Conservation (phyloP, 2,888 invertebrate species). For the Melipona bicolor region DNA sequence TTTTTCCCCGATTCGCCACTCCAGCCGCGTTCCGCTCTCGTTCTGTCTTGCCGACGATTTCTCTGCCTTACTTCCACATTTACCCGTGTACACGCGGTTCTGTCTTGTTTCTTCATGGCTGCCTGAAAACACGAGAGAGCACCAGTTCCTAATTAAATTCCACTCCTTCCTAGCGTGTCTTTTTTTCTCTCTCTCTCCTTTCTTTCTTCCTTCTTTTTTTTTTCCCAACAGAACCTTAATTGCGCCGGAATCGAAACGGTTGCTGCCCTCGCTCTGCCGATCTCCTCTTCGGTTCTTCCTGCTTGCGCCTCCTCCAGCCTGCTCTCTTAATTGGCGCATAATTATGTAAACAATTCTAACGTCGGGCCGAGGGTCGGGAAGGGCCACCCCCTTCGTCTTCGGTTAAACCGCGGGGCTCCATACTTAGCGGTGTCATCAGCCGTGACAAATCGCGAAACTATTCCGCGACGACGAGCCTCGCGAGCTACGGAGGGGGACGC, state of each 20-base stretch:
- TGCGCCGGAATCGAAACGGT: conserved; percentile 79
- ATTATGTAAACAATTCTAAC: conserved; percentile 81
- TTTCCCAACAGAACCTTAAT: conserved; percentile 82
- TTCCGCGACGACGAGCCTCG: conserved; percentile 22
- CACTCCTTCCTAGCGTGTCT: conserved; percentile 79
- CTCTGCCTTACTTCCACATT: conserved; percentile 25
- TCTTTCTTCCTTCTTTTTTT: conserved; percentile 8
- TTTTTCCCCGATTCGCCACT: not conserved
- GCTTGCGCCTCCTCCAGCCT: conserved; percentile 63
- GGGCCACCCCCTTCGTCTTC: conserved; percentile 9
- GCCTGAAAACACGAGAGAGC: conserved; percentile 80
- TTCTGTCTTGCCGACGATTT: conserved; percentile 22
- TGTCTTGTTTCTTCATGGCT: conserved; percentile 78
- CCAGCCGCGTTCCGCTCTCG: not conserved
- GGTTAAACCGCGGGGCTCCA: conserved; percentile 52
- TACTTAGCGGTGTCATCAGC: conserved; percentile 59
- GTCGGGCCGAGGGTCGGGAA: conserved; percentile 46
- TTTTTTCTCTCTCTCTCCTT: conserved; percentile 18
- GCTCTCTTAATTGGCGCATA: conserved; percentile 82
- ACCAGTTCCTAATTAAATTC: conserved; percentile 82
- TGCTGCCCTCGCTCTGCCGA: conserved; percentile 71
- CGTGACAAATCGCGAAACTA: conserved; percentile 58
- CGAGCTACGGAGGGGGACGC: not conserved
- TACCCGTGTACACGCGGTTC: conserved; percentile 37
- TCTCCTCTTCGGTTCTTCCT: conserved; percentile 37